These are phyloP conservation scores for Oncorhynchus clarkii DNA, from an alignment of 2,113 vertebrate genomes.

Conservation along the genomic window DNA sequence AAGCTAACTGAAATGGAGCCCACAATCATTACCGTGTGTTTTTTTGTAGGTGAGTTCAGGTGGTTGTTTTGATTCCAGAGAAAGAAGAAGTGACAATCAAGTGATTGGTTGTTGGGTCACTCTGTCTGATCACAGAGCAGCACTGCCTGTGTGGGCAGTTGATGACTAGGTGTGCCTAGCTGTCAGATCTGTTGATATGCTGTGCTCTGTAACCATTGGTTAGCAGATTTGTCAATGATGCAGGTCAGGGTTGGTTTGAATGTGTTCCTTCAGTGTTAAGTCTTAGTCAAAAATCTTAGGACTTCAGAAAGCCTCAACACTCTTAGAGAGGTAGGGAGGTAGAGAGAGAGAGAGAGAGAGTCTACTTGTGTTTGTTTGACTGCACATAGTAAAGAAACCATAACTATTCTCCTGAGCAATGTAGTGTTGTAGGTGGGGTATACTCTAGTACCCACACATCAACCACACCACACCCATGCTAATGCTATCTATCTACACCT, in stretches of 20 bases:
- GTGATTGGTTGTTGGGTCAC: neutral
- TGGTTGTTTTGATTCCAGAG: neutral
- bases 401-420: neutral
- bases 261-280: slow-evolving; percentile 15
- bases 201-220: slow-evolving; percentile 18
- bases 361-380: slow-evolving; percentile 5
- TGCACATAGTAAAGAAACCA: neutral
- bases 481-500: neutral
- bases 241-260: slow-evolving; percentile 17
- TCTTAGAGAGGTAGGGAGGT: slow-evolving; percentile 1
- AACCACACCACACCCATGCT: neutral
- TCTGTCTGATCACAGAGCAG: neutral
- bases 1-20: too few species aligned
- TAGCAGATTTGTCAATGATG: slow-evolving; percentile 23
- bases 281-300: slow-evolving; percentile 47
- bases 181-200: neutral
- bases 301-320: slow-evolving; percentile 34
- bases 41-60: neutral
- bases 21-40: too few species aligned
- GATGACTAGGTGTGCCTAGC: slow-evolving; percentile 6
- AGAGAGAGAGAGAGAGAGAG: neutral
- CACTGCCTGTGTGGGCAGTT: slow-evolving; percentile 22
- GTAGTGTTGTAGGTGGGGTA: neutral
- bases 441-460: neutral
- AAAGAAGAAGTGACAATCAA: neutral